phyloP scores from a whole-genome alignment of 2,113 vertebrate species.

The Corythaeola cristata region DNA sequence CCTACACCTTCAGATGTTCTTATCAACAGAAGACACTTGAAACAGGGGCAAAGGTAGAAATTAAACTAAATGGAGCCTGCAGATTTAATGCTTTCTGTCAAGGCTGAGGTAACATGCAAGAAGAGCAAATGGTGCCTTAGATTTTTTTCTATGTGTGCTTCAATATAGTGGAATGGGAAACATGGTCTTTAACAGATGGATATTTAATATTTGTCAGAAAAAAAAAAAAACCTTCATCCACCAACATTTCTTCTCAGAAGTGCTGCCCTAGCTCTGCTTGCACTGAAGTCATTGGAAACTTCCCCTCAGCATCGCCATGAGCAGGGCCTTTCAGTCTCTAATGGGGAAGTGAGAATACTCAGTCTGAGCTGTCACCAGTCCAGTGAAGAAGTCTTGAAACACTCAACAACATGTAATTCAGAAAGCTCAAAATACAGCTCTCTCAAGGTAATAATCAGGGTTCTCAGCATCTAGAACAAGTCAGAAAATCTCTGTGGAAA shows the following conservation, averaged over 20 bases:
- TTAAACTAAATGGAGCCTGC: background rate
- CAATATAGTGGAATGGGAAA: background rate
- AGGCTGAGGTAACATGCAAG: background rate
- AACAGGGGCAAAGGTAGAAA: background rate
- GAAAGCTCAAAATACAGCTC: background rate
- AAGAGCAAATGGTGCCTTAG: background rate
- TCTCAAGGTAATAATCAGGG: background rate
- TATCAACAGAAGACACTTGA: background rate
- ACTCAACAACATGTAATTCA: background rate
- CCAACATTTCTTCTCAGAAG: background rate
- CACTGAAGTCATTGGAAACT: background rate
- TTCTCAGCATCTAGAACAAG: background rate
- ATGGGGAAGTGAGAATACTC: background rate
- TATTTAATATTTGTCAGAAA: background rate
- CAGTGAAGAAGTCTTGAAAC: background rate
- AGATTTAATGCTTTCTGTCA: background rate
- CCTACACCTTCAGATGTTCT: background rate
- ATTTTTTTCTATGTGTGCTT: background rate
- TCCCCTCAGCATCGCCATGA: background rate
- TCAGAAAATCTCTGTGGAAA: background rate
- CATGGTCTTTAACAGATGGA: background rate
- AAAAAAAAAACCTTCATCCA: background rate
- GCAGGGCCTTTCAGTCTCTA: background rate
- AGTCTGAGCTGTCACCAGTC: accelerated
- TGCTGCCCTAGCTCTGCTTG: background rate